Base-by-base conservation (phyloP, 2,797 vertebrate genomes). In the Lagodon rhomboides region DNA sequence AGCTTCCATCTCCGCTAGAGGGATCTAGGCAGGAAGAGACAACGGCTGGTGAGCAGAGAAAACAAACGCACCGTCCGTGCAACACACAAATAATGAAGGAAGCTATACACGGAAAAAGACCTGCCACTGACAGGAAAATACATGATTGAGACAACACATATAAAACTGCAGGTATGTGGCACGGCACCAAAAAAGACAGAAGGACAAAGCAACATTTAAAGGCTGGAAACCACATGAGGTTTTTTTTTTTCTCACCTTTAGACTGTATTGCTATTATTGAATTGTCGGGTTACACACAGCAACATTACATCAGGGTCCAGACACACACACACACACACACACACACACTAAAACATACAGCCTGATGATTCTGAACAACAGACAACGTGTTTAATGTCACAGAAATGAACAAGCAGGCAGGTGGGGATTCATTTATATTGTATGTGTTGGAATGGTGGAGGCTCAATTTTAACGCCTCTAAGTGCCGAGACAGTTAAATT, bases 1-100 rank as follows among this genome's bases (percentile, higher is more conserved):
- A 97, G 96, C 97, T 95, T 99, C 98, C 98, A 98, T 98, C 97
- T 99, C 98, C 94, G 97, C 98, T 97, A 99, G 97, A 96, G 97
- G 98, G 94, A 99, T 99, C 98, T 99, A 95, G 97, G 96, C 92
- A 94, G 97, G 96, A 87, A 98, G 95, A 99, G 96, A 98, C 91
- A 97, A 96, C 68, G 94, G 88, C 95, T 91, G 94, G 92, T 99
- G 93, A 99, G 97, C 97, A 96, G 84, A 93, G 86, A 90, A 74
- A 95, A 83, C 75, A 88, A 68, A 86, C 4, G 25, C 44, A 76
- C 87, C 60, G 67, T 75, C 25, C 4, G 20, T 68, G 68, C 60
- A 76, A 3, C 73, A 85, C 79, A 80, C 34, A 85, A 41, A 83
- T n/a, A 41, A 83, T 64, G 38, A 75, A 80, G 60, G 73, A 85